Conservation (phyloP, 2,888 invertebrate species). For the Perithous albicinctus region DNA sequence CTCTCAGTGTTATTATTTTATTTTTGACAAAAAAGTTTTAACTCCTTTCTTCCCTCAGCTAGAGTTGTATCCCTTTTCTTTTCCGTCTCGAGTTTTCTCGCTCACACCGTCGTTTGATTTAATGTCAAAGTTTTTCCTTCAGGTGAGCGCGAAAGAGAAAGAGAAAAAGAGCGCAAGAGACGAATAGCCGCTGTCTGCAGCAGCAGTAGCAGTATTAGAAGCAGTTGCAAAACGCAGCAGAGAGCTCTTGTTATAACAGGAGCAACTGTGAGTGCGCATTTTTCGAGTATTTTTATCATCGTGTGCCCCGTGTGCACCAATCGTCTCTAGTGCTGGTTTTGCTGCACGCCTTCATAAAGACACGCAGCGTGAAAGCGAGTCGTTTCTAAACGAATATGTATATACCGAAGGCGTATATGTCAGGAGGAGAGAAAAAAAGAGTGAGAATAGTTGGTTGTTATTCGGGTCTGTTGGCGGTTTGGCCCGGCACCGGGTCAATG, state of each 20-base stretch:
- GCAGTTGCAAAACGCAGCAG: constrained; percentile 29
- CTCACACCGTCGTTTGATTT: constrained; percentile 44
- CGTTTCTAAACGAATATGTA: constrained; percentile 1
- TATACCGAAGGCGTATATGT: background rate
- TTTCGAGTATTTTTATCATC: constrained; percentile 69
- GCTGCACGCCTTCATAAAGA: constrained; percentile 59
- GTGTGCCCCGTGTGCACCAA: constrained; percentile 61
- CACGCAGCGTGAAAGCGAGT: constrained; percentile 47
- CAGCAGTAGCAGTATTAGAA: constrained; percentile 12
- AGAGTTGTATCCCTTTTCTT: background rate
- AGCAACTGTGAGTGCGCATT: constrained; percentile 51
- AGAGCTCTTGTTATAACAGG: constrained; percentile 24
- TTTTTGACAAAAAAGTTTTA: constrained; percentile 54
- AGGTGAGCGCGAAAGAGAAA: no score
- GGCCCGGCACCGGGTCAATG: constrained; percentile 81
- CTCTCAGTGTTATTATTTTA: no score
- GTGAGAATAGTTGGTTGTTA: constrained; percentile 80
- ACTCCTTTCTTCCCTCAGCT: background rate
- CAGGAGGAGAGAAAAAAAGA: constrained; percentile 44
- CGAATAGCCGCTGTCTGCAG: constrained; percentile 55
- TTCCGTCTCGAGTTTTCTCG: background rate
- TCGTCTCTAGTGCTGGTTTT: constrained; percentile 47
- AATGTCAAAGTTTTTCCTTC: constrained; percentile 57
- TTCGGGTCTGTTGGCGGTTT: constrained; percentile 80
- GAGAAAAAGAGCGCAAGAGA: constrained; percentile 48